These are phyloP conservation scores for Fragum whitleyi DNA, from an alignment of 2,888 invertebrate genomes.

Conservation along the genomic window DNA sequence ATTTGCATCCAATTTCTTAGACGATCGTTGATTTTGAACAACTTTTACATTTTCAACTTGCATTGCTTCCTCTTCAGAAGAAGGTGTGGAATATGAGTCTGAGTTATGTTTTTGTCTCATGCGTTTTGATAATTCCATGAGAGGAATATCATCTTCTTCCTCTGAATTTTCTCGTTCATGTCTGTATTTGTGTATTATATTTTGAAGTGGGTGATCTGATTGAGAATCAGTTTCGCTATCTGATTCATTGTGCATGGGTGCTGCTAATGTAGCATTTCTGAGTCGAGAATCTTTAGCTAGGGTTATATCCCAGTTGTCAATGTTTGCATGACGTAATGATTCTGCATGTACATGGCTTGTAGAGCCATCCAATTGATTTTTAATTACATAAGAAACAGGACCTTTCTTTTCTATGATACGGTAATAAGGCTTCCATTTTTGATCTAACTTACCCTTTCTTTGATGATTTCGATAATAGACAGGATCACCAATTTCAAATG, in stretches of 20 bases:
- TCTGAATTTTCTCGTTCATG: conserved; percentile 33
- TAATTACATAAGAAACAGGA: conserved; percentile 47
- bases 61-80: neutral
- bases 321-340: conserved; percentile 33
- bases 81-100: neutral
- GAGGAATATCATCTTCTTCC: conserved; percentile 47
- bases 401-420: conserved; percentile 52
- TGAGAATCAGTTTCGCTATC: conserved; percentile 21
- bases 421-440: conserved; percentile 42
- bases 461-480: conserved; percentile 18
- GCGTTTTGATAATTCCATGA: conserved; percentile 36
- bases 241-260: conserved; percentile 28
- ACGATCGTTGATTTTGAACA: neutral
- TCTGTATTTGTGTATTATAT: neutral
- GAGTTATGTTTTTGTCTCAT: conserved; percentile 4
- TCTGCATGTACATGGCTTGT: conserved; percentile 43
- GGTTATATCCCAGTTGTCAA: conserved; percentile 33
- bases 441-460: conserved; percentile 13
- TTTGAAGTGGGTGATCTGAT: neutral
- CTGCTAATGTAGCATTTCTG: conserved; percentile 13
- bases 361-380: conserved; percentile 46
- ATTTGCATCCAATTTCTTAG: neutral
- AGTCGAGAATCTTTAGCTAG: conserved; percentile 2
- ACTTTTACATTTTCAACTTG: neutral
- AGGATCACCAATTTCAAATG: conserved; percentile 15